Base-by-base conservation (phyloP, 1,140 invertebrate species). In the Leptinotarsa texana region DNA sequence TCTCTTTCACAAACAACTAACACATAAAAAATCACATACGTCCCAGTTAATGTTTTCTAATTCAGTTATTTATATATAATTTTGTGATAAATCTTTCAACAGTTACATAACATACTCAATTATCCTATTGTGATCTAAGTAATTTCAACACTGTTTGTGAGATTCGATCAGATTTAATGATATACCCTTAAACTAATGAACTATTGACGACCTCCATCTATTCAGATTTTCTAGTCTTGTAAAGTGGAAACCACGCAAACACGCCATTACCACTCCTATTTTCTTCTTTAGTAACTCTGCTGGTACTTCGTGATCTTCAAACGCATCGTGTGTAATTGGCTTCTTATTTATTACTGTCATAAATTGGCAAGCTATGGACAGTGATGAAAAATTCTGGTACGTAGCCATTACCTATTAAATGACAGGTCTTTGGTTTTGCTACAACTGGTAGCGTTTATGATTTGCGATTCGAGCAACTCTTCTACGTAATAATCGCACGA, bases 261-360 rank as follows among this genome's bases (percentile, higher is more conserved):
- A 57, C 13, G 1, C 51, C 51, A 57, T 57, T 57, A 57, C 51
- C 51, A 57, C 51, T 57, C 51, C 51, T 57, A 57, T 57, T n/a
- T 57, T 57, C 51, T 57, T 57, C n/a, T 57, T 57, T 3, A 17
- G 33, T 57, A n/a, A 57, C n/a, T 17, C 51, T n/a, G 51, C 51
- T n/a, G n/a, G 51, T 57, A 57, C 51, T 57, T 57, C 51, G 51
- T 57, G 51, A 57, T 57, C 51, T 57, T 57, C 51, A 57, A 57
- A 57, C 15, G 15, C 51, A 57, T 57, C 13, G 13, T 13, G 17
- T n/a, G 51, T 57, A 57, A 57, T 57, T 57, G 51, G 17, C 51
- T 57, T 18, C 13, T 57, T 57, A 57, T 57, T 57, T 15, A 57
- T 57, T 57, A 57, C 51, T 18, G 5, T 57, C 17, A 57, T n/a